Percentiles rank a stretch among this genome's conserved stretches.
Conservation (phyloP, 1,140 invertebrate genomes). For the Aphelenchoides besseyi region DNA sequence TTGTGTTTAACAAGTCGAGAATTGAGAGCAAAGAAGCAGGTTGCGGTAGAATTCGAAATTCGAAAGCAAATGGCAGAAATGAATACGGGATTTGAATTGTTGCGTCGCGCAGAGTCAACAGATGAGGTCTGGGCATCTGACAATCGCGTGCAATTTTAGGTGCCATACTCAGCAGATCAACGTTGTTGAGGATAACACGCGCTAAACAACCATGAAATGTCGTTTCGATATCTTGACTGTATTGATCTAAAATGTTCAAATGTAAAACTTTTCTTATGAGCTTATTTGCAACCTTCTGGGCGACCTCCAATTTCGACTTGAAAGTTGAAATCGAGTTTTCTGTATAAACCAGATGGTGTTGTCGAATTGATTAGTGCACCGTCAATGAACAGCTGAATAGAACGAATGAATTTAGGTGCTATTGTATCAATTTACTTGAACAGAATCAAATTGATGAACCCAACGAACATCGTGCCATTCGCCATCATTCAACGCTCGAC, state of each 20-base stretch:
- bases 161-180: constrained; percentile 51
- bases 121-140: constrained; percentile 52
- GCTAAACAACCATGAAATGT: constrained; percentile 56
- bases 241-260: too few species aligned
- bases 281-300: too few species aligned
- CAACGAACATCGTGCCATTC: constrained; percentile 57
- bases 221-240: constrained; percentile 52
- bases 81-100: constrained; percentile 56
- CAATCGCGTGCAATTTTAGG: constrained; percentile 36
- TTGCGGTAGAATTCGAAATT: constrained; percentile 52
- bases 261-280: too few species aligned
- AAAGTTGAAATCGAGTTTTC: constrained; percentile 57
- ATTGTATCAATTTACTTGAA: too few species aligned
- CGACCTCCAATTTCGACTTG: constrained; percentile 59
- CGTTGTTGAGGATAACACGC: constrained; percentile 46
- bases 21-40: constrained; percentile 26
- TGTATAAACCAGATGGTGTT: constrained; percentile 53
- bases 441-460: constrained; percentile 62
- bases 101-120: constrained; percentile 43
- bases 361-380: constrained; percentile 55
- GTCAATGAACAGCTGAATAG: constrained; percentile 55
- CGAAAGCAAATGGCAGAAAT: constrained; percentile 58
- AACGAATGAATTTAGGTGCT: too few species aligned
- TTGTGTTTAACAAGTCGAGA: constrained; percentile 44
- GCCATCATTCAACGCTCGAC: constrained; percentile 56